Conservation (phyloP, 2,113 vertebrate species). For the Ptyas mucosa region DNA sequence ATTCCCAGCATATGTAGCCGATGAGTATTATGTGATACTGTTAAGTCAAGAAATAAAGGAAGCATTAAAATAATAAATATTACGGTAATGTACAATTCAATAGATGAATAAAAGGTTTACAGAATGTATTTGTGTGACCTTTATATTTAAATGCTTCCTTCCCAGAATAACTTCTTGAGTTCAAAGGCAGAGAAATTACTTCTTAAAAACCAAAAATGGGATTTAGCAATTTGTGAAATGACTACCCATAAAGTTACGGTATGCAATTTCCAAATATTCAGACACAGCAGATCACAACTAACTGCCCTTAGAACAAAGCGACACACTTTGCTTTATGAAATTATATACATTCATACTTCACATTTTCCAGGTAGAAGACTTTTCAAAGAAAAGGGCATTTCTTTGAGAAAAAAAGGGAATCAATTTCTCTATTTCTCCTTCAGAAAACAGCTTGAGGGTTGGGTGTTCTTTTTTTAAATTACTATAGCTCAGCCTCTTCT, state of each 20-base stretch:
- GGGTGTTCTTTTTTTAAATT: background rate
- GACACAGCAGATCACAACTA: background rate
- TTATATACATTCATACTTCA: slow-evolving; percentile 13
- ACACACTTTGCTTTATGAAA: background rate
- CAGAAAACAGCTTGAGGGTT: background rate
- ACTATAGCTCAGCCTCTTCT: background rate
- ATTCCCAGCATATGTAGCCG: background rate
- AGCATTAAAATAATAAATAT: slow-evolving; percentile 1
- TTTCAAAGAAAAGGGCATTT: background rate
- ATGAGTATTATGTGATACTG: background rate
- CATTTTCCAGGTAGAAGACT: background rate
- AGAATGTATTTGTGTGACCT: slow-evolving; percentile 1
- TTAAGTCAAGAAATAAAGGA: background rate
- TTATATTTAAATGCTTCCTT: slow-evolving; percentile 17
- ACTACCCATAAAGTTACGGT: background rate
- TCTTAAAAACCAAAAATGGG: slow-evolving; percentile 1
- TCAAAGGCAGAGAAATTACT: background rate
- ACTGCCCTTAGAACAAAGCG: background rate
- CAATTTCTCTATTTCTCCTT: background rate
- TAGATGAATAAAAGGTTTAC: slow-evolving; percentile 15
- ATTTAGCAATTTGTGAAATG: background rate
- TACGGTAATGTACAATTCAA: slow-evolving; percentile 1
- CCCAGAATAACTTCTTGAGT: slow-evolving; percentile 1
- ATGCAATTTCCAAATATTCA: slow-evolving; percentile 22
- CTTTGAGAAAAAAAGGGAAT: background rate